Conservation (phyloP, 2,888 invertebrate species). For the Desoria tigrina region DNA sequence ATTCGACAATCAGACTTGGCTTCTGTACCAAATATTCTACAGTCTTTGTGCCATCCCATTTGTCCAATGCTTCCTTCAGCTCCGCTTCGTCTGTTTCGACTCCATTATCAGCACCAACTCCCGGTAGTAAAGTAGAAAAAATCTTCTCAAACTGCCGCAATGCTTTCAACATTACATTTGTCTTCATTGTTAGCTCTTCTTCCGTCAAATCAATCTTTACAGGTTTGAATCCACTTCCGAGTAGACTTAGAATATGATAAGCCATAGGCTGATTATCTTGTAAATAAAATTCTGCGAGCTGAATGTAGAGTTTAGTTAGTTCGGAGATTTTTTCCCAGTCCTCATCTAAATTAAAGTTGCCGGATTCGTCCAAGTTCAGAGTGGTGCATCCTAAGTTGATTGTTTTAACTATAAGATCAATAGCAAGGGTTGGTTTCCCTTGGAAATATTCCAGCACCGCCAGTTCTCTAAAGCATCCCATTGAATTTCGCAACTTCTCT, state of each 20-base stretch:
- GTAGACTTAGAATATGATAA: constrained; percentile 32
- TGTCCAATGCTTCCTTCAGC: constrained; percentile 25
- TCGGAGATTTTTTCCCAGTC: constrained; percentile 41
- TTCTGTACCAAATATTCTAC: constrained; percentile 47
- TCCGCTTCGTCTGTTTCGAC: constrained; percentile 12
- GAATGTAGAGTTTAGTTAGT: constrained; percentile 39
- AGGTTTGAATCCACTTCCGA: constrained; percentile 44
- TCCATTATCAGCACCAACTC: constrained; percentile 12
- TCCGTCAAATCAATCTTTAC: constrained; percentile 20
- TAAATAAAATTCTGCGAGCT: constrained; percentile 45
- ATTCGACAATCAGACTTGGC: constrained; percentile 46
- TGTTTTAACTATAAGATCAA: constrained; percentile 43
- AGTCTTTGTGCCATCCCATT: constrained; percentile 44
- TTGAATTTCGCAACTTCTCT: constrained; percentile 47
- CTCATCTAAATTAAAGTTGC: constrained; percentile 26
- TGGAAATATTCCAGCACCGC: constrained; percentile 49
- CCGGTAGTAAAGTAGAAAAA: constrained; percentile 30
- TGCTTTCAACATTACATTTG: constrained; percentile 44
- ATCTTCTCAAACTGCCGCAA: constrained; percentile 45
- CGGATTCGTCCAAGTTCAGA: constrained; percentile 25
- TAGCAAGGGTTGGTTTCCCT: constrained; percentile 33
- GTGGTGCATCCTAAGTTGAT: constrained; percentile 39
- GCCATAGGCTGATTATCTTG: constrained; percentile 28
- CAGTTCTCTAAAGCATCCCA: constrained; percentile 45
- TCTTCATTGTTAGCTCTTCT: constrained; percentile 20